Base-by-base conservation (phyloP, 1,140 invertebrate genomes). In the Drosophila serrata region DNA sequence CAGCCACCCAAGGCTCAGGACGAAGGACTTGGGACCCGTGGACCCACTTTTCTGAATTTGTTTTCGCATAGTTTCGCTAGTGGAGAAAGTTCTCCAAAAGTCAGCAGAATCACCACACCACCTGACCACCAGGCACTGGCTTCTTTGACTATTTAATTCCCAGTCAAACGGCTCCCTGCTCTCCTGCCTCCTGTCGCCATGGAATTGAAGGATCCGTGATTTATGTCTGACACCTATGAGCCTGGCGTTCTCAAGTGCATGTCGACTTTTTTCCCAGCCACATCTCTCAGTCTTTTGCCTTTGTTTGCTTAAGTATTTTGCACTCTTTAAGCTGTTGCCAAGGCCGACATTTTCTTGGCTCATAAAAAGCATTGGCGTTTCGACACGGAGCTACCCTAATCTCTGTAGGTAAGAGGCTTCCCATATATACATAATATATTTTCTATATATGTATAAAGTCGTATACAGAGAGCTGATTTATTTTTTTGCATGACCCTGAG, bases 221-320 rank as follows among this genome's bases (percentile, higher is more conserved):
- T 82, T 87, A 87, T 87, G 80, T 76, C 72, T 65, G 84, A 70
- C 84, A 84, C 84, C 84, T 82, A 64, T 55, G 60, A 58, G 59
- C 53, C 53, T 6, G 9, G 49, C 58, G 68, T 19, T 53, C 63
- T 65, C 40, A 68, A 79, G 56, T 76, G 60, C 61, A 87, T 81
- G 82, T 70, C 68, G 51, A 70, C 45, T 82, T 64, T 57, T 40
- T 40, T 27, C 51, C 1, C n/a, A n/a, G 31, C 31, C 17, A 33
- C 49, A 51, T 33, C 4, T 33, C 17, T 12, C 29, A 33, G 31
- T 6, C 2, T 9, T 19, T 6, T 4, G 51, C 15, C 39, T 55
- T 42, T 64, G 22, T 68, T 61, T 55, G 56, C 49, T 17, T 17
- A 79, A 65, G 75, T 68, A 33, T 59, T 77, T 68, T 27, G 57